Conservation (phyloP, 2,113 vertebrate species). For the Eubucco bourcierii region DNA sequence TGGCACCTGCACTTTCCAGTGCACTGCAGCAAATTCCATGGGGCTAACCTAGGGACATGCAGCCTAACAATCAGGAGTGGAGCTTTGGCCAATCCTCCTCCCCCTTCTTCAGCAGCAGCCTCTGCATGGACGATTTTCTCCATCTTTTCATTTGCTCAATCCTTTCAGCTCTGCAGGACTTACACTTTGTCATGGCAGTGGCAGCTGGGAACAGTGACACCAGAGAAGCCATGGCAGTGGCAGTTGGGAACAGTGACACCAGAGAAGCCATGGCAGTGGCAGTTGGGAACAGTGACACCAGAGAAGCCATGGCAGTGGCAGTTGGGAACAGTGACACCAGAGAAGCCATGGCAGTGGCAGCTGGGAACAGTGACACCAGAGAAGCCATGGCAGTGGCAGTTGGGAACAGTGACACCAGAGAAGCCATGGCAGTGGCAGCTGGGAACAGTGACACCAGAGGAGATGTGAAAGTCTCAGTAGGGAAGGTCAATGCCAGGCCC, state of each 20-base stretch:
- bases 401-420: no score
- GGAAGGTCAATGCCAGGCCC: not conserved
- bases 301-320: no score
- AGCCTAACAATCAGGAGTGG: not conserved
- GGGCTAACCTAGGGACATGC: not conserved
- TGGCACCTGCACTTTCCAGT: not conserved
- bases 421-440: no score
- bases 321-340: no score
- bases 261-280: no score
- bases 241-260: no score
- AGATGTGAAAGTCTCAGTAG: no score
- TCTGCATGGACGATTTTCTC: not conserved
- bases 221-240: no score
- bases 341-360: not conserved
- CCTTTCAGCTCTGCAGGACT: not conserved
- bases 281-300: no score
- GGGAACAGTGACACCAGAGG: no score
- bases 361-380: no score
- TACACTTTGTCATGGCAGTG: not conserved
- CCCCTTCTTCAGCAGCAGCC: not conserved
- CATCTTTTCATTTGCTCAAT: not conserved
- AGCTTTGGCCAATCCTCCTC: not conserved
- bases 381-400: no score
- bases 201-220: not conserved
- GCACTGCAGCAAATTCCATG: not conserved